A percentile compares a stretch with the other conserved stretches of the same genome.
phyloP scores from a whole-genome alignment of 2,888 invertebrate genomes.

The Lottia scabra region DNA sequence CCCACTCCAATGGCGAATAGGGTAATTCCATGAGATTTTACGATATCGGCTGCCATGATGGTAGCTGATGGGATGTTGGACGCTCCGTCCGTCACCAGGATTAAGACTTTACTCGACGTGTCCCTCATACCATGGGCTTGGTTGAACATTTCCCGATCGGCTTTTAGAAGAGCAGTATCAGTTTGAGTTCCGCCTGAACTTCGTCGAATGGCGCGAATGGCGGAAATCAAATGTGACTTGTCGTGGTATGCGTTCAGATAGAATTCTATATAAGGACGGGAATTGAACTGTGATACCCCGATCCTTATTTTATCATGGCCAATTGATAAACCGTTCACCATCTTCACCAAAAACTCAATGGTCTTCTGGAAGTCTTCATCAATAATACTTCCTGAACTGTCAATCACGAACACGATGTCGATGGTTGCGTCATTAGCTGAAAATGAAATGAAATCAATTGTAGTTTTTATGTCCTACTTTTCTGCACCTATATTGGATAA shows the following conservation, averaged over 20 bases:
- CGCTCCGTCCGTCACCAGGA: constrained; percentile 20
- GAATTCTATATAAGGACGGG: constrained; percentile 3
- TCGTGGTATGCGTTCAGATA: background rate
- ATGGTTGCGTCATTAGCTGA: constrained; percentile 7
- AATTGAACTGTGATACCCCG: constrained; percentile 4
- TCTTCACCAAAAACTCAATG: constrained; percentile 6
- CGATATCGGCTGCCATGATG: background rate
- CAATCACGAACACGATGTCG: constrained; percentile 21
- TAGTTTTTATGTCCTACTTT: too few relatives aligned
- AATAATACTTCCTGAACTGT: constrained; percentile 19
- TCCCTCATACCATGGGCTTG: background rate
- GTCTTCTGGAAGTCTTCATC: constrained; percentile 1
- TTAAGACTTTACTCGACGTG: constrained; percentile 8
- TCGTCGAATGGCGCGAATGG: background rate
- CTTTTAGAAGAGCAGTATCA: constrained; percentile 5
- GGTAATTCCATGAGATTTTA: constrained; percentile 12
- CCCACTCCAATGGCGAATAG: constrained; percentile 26
- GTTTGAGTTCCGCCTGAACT: background rate
- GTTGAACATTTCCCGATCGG: background rate
- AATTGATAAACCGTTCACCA: constrained; percentile 15
- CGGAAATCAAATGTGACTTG: background rate
- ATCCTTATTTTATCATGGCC: constrained; percentile 3
- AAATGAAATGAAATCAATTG: too few relatives aligned
- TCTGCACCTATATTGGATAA: too few relatives aligned
- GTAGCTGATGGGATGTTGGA: constrained; percentile 4